Percentiles rank a stretch among this genome's conserved stretches.
These are phyloP conservation scores for Galagoides demidoff DNA, from an alignment of 2,797 vertebrate species.

Conservation along the genomic window DNA sequence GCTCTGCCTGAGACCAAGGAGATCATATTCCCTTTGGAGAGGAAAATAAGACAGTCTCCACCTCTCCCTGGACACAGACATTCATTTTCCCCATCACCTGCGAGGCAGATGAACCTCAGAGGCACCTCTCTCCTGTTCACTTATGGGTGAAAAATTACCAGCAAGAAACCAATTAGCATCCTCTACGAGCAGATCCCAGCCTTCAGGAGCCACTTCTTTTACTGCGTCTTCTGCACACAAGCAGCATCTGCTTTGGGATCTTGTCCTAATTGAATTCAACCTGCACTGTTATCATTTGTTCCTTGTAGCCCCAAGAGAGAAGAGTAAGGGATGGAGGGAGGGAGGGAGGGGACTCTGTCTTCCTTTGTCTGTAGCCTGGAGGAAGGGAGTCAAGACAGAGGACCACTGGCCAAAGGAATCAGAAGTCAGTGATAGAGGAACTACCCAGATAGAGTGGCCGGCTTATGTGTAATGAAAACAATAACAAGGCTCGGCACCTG, in stretches of 20 bases:
- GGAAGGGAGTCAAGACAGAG: neutral
- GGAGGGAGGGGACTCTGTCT: neutral
- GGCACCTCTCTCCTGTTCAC: slow-evolving; percentile 92
- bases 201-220: slow-evolving; percentile 72
- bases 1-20: slow-evolving; percentile 47
- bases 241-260: slow-evolving; percentile 90
- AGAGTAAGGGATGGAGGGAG: neutral
- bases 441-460: neutral
- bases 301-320: slow-evolving; percentile 86
- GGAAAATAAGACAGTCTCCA: neutral
- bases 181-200: slow-evolving; percentile 75
- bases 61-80: slow-evolving; percentile 84
- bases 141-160: slow-evolving; percentile 92
- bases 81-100: slow-evolving; percentile 80
- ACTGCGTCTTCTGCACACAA: slow-evolving; percentile 69
- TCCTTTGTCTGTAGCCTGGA: slow-evolving; percentile 38
- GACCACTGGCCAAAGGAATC: neutral
- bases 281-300: slow-evolving; percentile 87
- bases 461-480: neutral
- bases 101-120: slow-evolving; percentile 86
- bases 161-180: slow-evolving; percentile 92
- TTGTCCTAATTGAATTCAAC: slow-evolving; percentile 94
- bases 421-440: neutral
- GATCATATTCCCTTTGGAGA: slow-evolving; percentile 27
- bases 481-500: neutral